Percentiles rank a stretch among this genome's conserved stretches.
Conservation (phyloP, 2,113 vertebrate species). For the Python bivittatus region DNA sequence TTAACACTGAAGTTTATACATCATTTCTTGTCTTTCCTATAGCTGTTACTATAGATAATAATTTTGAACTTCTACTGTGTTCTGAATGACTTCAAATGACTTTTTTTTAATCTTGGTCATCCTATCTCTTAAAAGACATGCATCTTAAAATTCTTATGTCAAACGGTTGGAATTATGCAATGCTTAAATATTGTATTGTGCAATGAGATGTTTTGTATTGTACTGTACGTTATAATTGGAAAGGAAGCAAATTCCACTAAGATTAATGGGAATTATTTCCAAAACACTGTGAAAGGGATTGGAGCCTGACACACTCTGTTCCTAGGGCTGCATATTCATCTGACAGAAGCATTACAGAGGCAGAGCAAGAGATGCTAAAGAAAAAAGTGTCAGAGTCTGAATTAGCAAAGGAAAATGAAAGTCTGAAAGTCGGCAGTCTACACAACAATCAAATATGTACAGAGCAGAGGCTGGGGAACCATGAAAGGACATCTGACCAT, state of each 20-base stretch:
- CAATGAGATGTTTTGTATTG: neutral
- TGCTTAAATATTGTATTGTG: neutral
- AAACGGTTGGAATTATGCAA: neutral
- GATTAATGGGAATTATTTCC: neutral
- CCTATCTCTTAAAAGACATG: neutral
- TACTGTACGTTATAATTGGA: neutral
- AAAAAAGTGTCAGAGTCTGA: conserved; percentile 50
- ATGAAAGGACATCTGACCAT: conserved; percentile 16
- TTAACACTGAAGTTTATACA: neutral
- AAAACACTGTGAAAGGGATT: neutral
- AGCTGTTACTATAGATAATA: neutral
- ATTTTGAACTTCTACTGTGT: neutral
- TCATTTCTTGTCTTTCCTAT: neutral
- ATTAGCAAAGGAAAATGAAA: conserved; percentile 41
- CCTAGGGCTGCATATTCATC: conserved; percentile 77
- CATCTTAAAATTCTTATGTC: neutral
- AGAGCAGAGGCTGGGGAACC: conserved; percentile 35
- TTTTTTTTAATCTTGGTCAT: neutral
- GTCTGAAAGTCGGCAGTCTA: neutral
- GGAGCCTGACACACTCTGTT: conserved; percentile 45
- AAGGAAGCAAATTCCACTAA: neutral
- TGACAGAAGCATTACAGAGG: conserved; percentile 69
- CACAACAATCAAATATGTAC: conserved; percentile 32
- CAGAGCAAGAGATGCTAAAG: conserved; percentile 68
- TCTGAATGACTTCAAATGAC: neutral